A percentile compares a stretch with the other conserved stretches of the same genome.
These are phyloP conservation scores for Callochromis pleurospilus DNA, from an alignment of 2,113 vertebrate genomes.

Conservation along the genomic window DNA sequence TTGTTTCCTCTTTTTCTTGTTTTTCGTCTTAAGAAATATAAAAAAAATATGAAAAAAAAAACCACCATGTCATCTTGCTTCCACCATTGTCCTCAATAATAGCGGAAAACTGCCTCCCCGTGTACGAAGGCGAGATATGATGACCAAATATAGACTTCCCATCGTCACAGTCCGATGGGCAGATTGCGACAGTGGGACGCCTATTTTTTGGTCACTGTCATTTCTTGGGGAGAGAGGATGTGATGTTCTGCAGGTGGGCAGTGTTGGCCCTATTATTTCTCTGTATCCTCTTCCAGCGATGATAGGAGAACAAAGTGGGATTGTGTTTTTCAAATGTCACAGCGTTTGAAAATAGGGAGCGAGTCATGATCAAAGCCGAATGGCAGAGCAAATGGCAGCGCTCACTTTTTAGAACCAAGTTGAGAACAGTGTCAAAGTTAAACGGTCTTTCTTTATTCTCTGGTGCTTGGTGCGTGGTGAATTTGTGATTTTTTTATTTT, in stretches of 20 bases:
- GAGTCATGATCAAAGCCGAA: constrained; percentile 44
- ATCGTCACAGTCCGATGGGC: constrained; percentile 17
- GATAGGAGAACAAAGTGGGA: constrained; percentile 42
- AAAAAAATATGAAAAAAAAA: background rate
- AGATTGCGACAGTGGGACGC: constrained; percentile 57
- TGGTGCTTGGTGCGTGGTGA: background rate
- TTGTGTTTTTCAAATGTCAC: constrained; percentile 53
- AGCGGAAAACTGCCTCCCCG: constrained; percentile 8
- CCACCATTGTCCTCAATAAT: constrained; percentile 29
- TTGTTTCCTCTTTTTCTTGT: background rate
- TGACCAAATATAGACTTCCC: constrained; percentile 51
- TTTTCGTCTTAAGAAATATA: constrained; percentile 1
- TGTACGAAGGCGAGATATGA: constrained; percentile 21
- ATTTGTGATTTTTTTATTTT: background rate
- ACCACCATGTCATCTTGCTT: background rate
- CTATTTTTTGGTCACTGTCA: constrained; percentile 48
- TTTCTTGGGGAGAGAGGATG: constrained; percentile 51
- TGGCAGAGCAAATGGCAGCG: constrained; percentile 29
- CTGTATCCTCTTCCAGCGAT: constrained; percentile 13
- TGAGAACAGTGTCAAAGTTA: constrained; percentile 38
- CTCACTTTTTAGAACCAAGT: constrained; percentile 30
- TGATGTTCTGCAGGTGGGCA: constrained; percentile 40
- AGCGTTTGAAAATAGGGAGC: constrained; percentile 34
- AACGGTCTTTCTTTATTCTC: constrained; percentile 16
- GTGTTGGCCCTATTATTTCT: constrained; percentile 39